These are phyloP conservation scores for Geodia barretti DNA, from an alignment of 37 sponge, comb jelly and placozoan species.

Conservation along the genomic window DNA sequence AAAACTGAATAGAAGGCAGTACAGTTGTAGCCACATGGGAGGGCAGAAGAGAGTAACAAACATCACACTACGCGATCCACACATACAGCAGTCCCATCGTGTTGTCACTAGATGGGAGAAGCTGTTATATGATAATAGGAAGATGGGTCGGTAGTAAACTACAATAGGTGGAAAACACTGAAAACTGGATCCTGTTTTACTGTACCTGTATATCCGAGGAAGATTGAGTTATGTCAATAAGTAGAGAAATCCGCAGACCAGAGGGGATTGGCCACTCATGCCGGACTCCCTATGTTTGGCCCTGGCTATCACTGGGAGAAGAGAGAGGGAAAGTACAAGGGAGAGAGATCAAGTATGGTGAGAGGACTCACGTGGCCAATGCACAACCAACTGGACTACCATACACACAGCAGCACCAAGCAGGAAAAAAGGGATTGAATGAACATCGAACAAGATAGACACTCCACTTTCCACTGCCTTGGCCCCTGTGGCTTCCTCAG, in stretches of 20 bases:
- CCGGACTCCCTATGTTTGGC: constrained; percentile 19
- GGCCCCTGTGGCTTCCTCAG: not conserved
- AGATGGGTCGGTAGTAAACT: not conserved
- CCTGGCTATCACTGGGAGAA: constrained; percentile 28
- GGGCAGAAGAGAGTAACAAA: constrained; percentile 48
- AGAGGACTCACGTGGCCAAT: constrained; percentile 57
- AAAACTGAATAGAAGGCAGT: not conserved
- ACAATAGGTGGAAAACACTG: not conserved
- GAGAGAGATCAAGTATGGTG: too few relatives aligned
- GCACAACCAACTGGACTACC: constrained; percentile 78
- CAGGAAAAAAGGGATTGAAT: constrained; percentile 90
- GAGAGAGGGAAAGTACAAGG: not conserved
- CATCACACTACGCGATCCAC: constrained; percentile 38
- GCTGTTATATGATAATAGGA: not conserved
- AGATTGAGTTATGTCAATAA: constrained; percentile 91
- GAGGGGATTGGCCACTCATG: constrained; percentile 71
- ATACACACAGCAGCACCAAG: constrained; percentile 71
- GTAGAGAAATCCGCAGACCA: constrained; percentile 78
- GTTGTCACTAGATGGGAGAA: constrained; percentile 15
- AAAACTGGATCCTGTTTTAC: not conserved
- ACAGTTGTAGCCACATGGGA: constrained; percentile 63
- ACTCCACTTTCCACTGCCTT: too few relatives aligned
- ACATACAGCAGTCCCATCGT: constrained; percentile 59
- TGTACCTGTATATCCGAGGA: constrained; percentile 89
- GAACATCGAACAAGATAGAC: constrained; percentile 95